Percentiles rank a stretch among this genome's conserved stretches.
These are phyloP conservation scores for Polydrusus tereticollis DNA, from an alignment of 2,888 invertebrate species.

Conservation along the genomic window DNA sequence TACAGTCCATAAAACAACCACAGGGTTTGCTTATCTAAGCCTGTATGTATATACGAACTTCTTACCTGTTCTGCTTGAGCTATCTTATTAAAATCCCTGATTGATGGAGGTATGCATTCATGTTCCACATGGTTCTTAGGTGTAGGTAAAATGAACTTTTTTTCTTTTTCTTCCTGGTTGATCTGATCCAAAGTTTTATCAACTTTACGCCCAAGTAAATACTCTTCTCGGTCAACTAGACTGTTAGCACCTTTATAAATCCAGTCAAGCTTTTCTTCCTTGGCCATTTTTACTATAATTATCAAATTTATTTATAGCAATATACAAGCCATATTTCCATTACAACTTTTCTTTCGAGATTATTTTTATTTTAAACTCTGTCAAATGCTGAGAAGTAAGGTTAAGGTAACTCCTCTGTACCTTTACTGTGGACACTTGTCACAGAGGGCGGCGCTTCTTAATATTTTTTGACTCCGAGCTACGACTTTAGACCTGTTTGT, in stretches of 20 bases:
- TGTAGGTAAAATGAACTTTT: constrained; percentile 62
- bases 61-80: constrained; percentile 61
- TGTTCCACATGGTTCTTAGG: constrained; percentile 79
- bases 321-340: too few species aligned
- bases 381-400: too few species aligned
- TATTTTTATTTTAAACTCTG: too few species aligned
- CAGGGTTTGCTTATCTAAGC: too few species aligned
- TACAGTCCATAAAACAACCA: too few species aligned
- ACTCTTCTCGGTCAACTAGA: constrained; percentile 86
- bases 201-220: constrained; percentile 84
- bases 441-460: too few species aligned
- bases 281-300: constrained; percentile 52
- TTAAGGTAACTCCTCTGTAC: too few species aligned
- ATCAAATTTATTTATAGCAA: neutral
- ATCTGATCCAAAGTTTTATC: constrained; percentile 84
- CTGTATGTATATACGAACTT: neutral
- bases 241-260: constrained; percentile 84
- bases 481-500: too few species aligned
- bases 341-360: too few species aligned
- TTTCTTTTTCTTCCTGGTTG: constrained; percentile 71
- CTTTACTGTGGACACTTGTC: too few species aligned
- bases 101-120: constrained; percentile 83
- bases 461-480: too few species aligned
- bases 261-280: constrained; percentile 83
- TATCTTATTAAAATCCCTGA: constrained; percentile 68